Evolutionary conservation across 2,888 invertebrate genomes (phyloP).

Genomic region (Cephus pulcher): DNA sequence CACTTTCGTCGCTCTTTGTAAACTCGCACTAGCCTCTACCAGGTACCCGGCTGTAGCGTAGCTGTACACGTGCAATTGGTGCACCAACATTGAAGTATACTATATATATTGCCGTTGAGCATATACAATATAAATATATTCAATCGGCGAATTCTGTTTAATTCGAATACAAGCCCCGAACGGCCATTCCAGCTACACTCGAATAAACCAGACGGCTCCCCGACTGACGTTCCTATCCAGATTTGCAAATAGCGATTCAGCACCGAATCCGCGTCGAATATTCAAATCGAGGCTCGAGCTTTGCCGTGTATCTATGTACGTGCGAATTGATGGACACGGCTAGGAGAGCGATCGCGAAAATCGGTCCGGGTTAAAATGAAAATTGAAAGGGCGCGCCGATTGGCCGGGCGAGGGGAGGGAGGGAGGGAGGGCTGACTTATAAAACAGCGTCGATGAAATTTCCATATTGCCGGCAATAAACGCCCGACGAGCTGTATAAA

Average conservation of each 20-base stretch:
- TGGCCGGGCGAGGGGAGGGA: no score
- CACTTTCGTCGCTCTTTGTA: slow-evolving; percentile 18
- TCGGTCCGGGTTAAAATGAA: slow-evolving; percentile 1
- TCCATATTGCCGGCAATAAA: slow-evolving; percentile 24
- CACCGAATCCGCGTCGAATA: neutral
- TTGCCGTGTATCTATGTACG: neutral
- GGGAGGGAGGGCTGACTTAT: slow-evolving; percentile 9
- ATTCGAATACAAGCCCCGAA: neutral
- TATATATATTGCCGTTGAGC: neutral
- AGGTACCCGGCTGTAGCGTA: neutral
- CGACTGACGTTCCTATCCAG: neutral
- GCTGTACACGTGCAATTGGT: slow-evolving; percentile 17
- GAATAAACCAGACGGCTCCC: neutral
- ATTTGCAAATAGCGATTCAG: neutral
- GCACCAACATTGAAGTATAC: neutral
- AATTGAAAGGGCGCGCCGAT: slow-evolving; percentile 5
- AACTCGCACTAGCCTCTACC: slow-evolving; percentile 36
- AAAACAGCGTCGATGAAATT: slow-evolving; percentile 22
- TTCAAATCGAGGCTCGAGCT: neutral
- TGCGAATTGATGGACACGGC: neutral
- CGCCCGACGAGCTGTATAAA: slow-evolving; percentile 21
- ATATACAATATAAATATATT: neutral
- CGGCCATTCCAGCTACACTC: neutral
- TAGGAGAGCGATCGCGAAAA: slow-evolving; percentile 1
- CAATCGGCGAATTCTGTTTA: neutral